A percentile compares a stretch with the other conserved stretches of the same genome.
Conservation (phyloP, 2,797 vertebrate genomes). For the Urosaurus nigricauda region DNA sequence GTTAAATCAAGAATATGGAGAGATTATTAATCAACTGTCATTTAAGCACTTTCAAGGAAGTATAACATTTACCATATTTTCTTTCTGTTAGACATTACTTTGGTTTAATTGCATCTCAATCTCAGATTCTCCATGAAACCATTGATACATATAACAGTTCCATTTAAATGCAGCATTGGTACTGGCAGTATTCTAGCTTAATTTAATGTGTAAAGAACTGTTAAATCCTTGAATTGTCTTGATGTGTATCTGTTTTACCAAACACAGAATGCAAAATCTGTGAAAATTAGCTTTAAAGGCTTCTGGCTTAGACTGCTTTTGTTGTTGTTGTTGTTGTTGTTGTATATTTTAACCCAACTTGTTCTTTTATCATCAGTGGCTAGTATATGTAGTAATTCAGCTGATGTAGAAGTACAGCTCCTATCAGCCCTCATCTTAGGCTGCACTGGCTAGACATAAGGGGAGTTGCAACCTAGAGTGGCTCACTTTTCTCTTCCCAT, state of each 20-base stretch:
- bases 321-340: slow-evolving; percentile 5
- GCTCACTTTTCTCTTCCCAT: too few relatives aligned
- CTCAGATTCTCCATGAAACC: slow-evolving; percentile 50
- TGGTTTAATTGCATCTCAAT: slow-evolving; percentile 52
- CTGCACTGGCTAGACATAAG: neutral
- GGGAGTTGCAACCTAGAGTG: neutral
- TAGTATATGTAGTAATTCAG: neutral
- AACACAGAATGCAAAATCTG: neutral
- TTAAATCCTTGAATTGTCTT: neutral
- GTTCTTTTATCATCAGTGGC: neutral
- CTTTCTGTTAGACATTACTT: slow-evolving; percentile 25
- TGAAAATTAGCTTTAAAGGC: neutral
- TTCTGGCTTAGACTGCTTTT: neutral
- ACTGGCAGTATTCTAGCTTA: slow-evolving; percentile 76
- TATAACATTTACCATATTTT: slow-evolving; percentile 44
- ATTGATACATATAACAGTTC: slow-evolving; percentile 51
- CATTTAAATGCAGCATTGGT: slow-evolving; percentile 71
- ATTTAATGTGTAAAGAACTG: neutral
- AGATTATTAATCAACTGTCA: slow-evolving; percentile 7
- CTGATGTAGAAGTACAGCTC: neutral
- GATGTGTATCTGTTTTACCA: neutral
- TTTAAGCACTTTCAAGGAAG: slow-evolving; percentile 69
- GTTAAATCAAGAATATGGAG: neutral
- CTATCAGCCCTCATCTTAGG: neutral
- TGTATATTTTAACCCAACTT: neutral